phyloP scores from a whole-genome alignment of 1,140 invertebrate species.

The Anoplolepis gracilipes region DNA sequence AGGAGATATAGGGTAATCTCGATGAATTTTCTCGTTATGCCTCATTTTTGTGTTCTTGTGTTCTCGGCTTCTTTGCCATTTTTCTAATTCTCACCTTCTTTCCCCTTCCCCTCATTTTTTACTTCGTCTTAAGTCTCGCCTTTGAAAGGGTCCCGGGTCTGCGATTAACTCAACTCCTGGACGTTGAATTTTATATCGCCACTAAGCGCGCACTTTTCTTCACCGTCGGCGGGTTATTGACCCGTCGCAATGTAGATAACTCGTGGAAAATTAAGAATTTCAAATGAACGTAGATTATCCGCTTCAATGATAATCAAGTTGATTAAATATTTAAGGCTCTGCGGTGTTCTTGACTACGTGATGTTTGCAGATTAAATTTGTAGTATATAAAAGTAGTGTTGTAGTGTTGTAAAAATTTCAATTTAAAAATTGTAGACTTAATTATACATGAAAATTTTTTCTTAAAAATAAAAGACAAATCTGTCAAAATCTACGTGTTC shows the following conservation, averaged over 20 bases:
- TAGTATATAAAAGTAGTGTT: no score
- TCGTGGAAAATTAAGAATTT: conserved; percentile 11
- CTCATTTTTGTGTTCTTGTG: conserved; percentile 54
- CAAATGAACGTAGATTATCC: background rate
- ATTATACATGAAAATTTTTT: background rate
- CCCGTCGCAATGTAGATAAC: background rate
- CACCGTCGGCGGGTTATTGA: conserved; percentile 2
- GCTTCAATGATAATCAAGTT: background rate
- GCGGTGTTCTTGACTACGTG: no score
- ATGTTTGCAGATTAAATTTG: background rate
- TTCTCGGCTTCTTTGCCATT: conserved; percentile 40
- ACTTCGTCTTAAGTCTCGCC: conserved; percentile 24
- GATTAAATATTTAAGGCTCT: conserved; percentile 20
- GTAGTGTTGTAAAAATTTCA: background rate
- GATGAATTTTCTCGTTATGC: conserved; percentile 34
- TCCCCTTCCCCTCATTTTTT: background rate
- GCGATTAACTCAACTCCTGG: conserved; percentile 25
- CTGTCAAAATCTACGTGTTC: background rate
- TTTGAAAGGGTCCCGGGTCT: conserved; percentile 33
- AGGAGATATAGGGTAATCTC: conserved; percentile 35
- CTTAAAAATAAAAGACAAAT: background rate
- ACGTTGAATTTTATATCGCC: conserved; percentile 43
- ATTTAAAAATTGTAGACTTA: background rate
- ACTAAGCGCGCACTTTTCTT: conserved; percentile 27
- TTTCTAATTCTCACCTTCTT: conserved; percentile 39